Base-by-base conservation (phyloP, 2,888 invertebrate species). In the Amiota mariae region DNA sequence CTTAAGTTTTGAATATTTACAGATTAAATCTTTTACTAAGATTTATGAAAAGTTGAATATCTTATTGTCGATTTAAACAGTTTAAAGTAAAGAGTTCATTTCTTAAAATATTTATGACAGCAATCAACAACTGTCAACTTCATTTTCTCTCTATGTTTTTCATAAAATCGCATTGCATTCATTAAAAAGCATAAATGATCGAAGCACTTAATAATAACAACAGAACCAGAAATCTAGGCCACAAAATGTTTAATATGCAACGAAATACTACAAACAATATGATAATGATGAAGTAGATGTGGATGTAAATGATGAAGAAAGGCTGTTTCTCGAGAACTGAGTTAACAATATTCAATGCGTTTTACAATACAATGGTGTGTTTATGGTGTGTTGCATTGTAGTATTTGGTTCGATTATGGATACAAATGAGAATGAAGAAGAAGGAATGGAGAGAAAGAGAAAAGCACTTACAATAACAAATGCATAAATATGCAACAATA, bases 191-290 rank as follows among this genome's bases (percentile, higher is more conserved):
- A 20, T 59, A 59, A 59, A 9, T 20, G 59, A 20, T 20, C 9
- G 20, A 59, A 59, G 59, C 59, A 59, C 59, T 59, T 59, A n/a
- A 59, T n/a, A 20, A 11, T 20, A 54, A 54, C 54, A 54, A 54
- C 36, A 20, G 10, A 59, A 59, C 10, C 24, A 24, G 24, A 20
- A 59, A 57, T 57, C 72, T 83, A 79, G 85, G 83, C 79, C 83
- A 85, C 76, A 73, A 78, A 84, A 84, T 82, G 85, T 85, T 85
- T 83, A 82, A 85, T 83, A 83, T 83, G 82, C 84, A 82, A 80
- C 73, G 73, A 71, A 67, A 59, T n/a, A 59, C 18, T 6, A 36
- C 36, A 36, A 36, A 36, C 36, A 36, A 36, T 36, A 6, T 36
- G 36, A 36, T 36, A 36, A 36, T 36, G 8, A 36, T 36, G 8